Evolutionary conservation across 23 tunicate genomes (phyloP).

Genomic region (Aplidium turbinatum): DNA sequence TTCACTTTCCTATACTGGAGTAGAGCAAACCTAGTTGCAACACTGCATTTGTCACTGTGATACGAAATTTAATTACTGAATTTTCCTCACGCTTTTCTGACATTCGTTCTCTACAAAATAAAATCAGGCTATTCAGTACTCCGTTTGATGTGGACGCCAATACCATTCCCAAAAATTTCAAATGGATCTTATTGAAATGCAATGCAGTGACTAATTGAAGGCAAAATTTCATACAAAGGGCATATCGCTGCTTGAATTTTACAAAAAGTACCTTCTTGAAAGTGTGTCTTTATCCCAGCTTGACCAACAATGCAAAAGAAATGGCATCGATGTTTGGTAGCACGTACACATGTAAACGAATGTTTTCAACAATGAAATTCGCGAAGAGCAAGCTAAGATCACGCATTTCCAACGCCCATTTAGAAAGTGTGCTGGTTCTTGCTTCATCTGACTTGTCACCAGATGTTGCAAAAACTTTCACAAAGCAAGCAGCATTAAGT

Average conservation of each 20-base stretch:
- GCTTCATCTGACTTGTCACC: constrained; percentile 33
- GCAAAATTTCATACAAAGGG: constrained; percentile 34
- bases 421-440: constrained; percentile 31
- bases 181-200: constrained; percentile 62
- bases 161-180: constrained; percentile 47
- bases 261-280: constrained; percentile 16
- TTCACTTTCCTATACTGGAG: constrained; percentile 59
- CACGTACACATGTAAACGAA: constrained; percentile 53
- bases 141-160: constrained; percentile 64
- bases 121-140: constrained; percentile 58
- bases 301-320: constrained; percentile 39
- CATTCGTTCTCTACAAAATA: constrained; percentile 64
- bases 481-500: constrained; percentile 28
- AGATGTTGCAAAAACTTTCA: constrained; percentile 24
- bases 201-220: constrained; percentile 51
- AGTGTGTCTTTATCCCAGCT: constrained; percentile 16
- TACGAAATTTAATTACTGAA: constrained; percentile 50
- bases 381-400: constrained; percentile 57
- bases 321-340: constrained; percentile 64
- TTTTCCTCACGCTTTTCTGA: constrained; percentile 52
- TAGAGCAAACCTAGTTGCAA: constrained; percentile 43
- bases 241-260: constrained; percentile 36
- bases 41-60: constrained; percentile 50
- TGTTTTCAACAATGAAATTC: constrained; percentile 56
- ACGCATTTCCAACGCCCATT: constrained; percentile 30